Evolutionary conservation across 2,888 invertebrate species (phyloP).

Genomic region (Nemotelus nigrinus): DNA sequence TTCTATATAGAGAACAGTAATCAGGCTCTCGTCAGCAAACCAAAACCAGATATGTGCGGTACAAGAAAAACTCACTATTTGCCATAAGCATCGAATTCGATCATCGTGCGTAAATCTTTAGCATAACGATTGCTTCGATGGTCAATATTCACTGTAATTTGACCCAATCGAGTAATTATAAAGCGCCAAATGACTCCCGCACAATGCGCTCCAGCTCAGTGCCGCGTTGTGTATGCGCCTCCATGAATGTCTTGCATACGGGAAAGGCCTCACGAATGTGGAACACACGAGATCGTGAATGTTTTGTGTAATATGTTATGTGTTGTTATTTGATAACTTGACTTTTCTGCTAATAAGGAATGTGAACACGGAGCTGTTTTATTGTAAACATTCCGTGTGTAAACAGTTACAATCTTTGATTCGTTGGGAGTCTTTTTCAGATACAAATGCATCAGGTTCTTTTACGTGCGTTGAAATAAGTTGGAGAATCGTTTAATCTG

Average conservation of each 20-base stretch:
- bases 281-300: conserved; percentile 14
- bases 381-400: conserved; percentile 22
- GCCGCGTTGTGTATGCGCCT: neutral
- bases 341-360: conserved; percentile 37
- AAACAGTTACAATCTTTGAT: conserved; percentile 6
- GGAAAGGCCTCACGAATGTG: neutral
- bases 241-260: neutral
- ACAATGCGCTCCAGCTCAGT: neutral
- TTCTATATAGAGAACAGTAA: too few relatives aligned
- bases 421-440: neutral
- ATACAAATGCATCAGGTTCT: neutral
- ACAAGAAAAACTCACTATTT: too few relatives aligned
- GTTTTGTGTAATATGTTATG: conserved; percentile 21
- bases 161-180: conserved; percentile 10
- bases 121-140: conserved; percentile 29
- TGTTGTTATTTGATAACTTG: conserved; percentile 23
- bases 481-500: neutral
- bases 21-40: too few relatives aligned
- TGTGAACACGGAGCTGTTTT: conserved; percentile 32
- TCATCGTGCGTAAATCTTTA: conserved; percentile 31
- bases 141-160: conserved; percentile 31
- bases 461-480: neutral
- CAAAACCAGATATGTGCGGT: too few relatives aligned
- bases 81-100: too few relatives aligned
- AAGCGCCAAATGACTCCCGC: conserved; percentile 39